phyloP scores from a whole-genome alignment of 1,140 invertebrate species.

The Platorchestia sp. region DNA sequence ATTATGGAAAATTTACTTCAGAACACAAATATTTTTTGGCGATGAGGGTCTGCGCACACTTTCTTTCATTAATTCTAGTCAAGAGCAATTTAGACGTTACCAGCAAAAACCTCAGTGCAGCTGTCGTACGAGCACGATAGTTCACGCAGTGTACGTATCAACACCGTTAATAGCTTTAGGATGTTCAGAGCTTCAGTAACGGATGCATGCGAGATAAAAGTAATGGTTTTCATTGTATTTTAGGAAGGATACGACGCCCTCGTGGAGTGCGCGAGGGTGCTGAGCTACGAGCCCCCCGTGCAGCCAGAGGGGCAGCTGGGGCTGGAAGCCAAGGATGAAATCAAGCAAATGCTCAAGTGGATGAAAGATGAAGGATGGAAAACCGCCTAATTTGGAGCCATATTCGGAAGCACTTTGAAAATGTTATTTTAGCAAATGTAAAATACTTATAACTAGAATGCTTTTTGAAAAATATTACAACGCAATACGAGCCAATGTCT shows the following conservation, averaged over 20 bases:
- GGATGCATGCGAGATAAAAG: background rate
- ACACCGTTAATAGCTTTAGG: background rate
- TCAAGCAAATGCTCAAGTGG: slow-evolving; percentile 56
- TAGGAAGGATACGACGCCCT: slow-evolving; percentile 55
- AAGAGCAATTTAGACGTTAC: background rate
- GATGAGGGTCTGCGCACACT: background rate
- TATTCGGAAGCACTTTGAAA: background rate
- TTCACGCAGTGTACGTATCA: background rate
- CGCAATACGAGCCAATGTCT: background rate
- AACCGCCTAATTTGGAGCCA: background rate
- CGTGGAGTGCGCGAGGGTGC: slow-evolving; percentile 57
- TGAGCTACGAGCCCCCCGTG: slow-evolving; percentile 57
- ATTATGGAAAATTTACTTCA: background rate
- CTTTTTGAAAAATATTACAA: too few species aligned
- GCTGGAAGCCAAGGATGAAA: slow-evolving; percentile 57
- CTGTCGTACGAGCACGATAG: background rate
- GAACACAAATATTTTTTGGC: background rate
- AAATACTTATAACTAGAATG: background rate
- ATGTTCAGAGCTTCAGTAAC: background rate
- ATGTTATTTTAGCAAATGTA: background rate
- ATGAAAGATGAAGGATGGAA: slow-evolving; percentile 61
- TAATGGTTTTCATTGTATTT: background rate
- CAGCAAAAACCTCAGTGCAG: background rate
- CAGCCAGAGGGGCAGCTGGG: slow-evolving; percentile 59
- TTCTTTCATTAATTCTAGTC: background rate